These are phyloP conservation scores for Hassar affinis DNA, from an alignment of 2,113 vertebrate species.

Conservation along the genomic window DNA sequence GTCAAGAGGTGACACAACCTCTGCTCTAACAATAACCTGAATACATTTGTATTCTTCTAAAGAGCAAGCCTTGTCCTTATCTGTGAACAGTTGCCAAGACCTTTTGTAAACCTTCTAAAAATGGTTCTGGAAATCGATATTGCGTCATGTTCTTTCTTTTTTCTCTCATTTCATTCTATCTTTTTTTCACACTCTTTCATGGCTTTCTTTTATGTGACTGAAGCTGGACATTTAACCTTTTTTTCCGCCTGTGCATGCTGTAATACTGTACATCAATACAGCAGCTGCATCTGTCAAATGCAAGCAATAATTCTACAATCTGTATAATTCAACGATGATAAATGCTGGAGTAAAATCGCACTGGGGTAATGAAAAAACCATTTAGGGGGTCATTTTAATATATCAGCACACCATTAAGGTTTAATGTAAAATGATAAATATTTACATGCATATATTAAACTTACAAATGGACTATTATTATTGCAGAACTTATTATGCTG, in stretches of 20 bases:
- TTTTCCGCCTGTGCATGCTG: not conserved
- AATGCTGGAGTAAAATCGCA: constrained; percentile 23
- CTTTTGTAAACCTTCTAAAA: constrained; percentile 14
- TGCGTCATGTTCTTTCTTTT: not conserved
- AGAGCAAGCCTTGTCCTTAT: constrained; percentile 25
- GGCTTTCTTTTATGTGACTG: not conserved
- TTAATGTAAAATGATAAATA: constrained; percentile 42
- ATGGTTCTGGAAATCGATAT: not conserved
- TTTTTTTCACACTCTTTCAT: not conserved
- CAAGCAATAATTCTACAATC: constrained; percentile 7
- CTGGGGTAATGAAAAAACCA: constrained; percentile 39
- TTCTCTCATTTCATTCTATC: not conserved
- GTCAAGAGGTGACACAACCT: constrained; percentile 8
- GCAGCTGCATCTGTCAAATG: not conserved
- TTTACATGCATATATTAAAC: constrained; percentile 51
- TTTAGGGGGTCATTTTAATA: constrained; percentile 46
- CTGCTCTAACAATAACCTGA: constrained; percentile 20
- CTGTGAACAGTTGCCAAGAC: not conserved
- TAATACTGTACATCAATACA: constrained; percentile 3
- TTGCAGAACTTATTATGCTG: constrained; percentile 43
- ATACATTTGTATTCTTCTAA: constrained; percentile 28
- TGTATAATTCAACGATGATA: constrained; percentile 34
- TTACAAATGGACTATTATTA: constrained; percentile 30
- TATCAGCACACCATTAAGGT: constrained; percentile 38
- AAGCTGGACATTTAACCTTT: constrained; percentile 13